Conservation (phyloP, 1,140 invertebrate species). For the Psix sp. region DNA sequence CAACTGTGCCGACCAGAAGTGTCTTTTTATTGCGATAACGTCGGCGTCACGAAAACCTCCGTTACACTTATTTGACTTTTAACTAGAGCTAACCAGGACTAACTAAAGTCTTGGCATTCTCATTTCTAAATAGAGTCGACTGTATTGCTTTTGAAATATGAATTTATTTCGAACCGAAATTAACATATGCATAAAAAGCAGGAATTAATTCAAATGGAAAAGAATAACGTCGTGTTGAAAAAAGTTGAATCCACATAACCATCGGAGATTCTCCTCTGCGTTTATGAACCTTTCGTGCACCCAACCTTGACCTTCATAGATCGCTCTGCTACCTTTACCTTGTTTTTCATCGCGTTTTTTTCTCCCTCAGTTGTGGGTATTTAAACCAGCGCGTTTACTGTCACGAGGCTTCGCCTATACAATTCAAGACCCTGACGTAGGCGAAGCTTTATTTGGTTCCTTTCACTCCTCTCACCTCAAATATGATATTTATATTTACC, state of each 20-base stretch:
- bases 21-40: slow-evolving; percentile 33
- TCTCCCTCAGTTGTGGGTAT: slow-evolving; percentile 4
- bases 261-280: too few species aligned
- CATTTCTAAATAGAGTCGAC: too few species aligned
- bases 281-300: slow-evolving; percentile 2
- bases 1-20: slow-evolving; percentile 22
- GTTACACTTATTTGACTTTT: too few species aligned
- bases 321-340: slow-evolving; percentile 32
- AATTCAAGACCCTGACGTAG: slow-evolving; percentile 23
- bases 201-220: too few species aligned
- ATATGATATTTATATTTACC: too few species aligned
- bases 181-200: too few species aligned
- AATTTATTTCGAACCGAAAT: too few species aligned
- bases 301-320: slow-evolving; percentile 33
- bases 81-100: too few species aligned
- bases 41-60: slow-evolving; percentile 11
- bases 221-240: too few species aligned
- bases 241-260: too few species aligned
- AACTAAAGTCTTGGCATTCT: too few species aligned
- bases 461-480: slow-evolving; percentile 41
- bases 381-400: slow-evolving; percentile 25
- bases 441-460: slow-evolving; percentile 29
- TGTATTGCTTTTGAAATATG: too few species aligned
- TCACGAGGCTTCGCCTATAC: slow-evolving; percentile 23
- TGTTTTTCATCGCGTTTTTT: slow-evolving; percentile 21